Percentiles rank a stretch among this genome's conserved stretches.
phyloP scores from a whole-genome alignment of 2,797 vertebrate species.

The Gambelia wislizenii region DNA sequence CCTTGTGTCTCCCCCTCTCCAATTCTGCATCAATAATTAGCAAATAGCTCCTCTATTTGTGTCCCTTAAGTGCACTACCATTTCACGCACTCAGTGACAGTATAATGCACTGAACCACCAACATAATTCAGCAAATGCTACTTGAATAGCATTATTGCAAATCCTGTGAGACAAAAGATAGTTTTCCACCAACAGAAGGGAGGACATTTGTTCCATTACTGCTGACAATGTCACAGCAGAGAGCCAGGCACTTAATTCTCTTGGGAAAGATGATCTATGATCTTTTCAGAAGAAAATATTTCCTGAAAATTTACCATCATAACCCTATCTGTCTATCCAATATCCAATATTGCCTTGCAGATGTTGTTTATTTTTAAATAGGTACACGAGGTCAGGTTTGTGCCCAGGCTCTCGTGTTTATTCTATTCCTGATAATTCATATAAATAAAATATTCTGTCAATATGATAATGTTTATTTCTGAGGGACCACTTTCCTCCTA shows the following conservation, averaged over 20 bases:
- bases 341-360: conserved; percentile 27
- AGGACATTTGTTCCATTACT: conserved; percentile 49
- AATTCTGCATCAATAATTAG: background rate
- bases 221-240: conserved; percentile 42
- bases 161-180: conserved; percentile 36
- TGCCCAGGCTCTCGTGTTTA: background rate
- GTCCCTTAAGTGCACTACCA: conserved; percentile 24
- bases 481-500: background rate
- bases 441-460: background rate
- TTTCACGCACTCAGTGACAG: conserved; percentile 31
- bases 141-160: conserved; percentile 33
- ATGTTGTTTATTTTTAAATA: conserved; percentile 3
- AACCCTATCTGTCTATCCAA: conserved; percentile 25
- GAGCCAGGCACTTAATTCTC: conserved; percentile 32
- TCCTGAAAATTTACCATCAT: background rate
- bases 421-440: background rate
- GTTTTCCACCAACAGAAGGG: conserved; percentile 16
- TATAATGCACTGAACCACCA: conserved; percentile 46
- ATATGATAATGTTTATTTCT: background rate
- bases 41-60: conserved; percentile 23
- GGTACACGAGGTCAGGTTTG: conserved; percentile 10
- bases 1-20: background rate
- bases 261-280: conserved; percentile 47
- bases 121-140: conserved; percentile 50
- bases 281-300: conserved; percentile 43